Conservation (phyloP, 2,113 vertebrate species). For the Chloebia gouldiae region DNA sequence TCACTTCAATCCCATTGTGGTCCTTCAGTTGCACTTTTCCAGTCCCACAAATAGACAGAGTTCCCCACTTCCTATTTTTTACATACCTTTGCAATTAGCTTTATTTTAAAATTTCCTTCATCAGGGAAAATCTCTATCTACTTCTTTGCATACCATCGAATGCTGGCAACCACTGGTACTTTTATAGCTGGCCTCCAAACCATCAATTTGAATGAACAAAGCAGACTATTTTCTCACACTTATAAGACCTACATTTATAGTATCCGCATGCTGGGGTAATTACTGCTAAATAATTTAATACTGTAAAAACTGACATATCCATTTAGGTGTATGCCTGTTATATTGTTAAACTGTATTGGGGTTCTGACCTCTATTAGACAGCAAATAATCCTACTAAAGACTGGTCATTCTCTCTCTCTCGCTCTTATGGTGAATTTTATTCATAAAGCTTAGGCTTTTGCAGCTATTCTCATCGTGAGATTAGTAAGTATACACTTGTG, state of each 20-base stretch:
- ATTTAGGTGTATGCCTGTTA: constrained; percentile 70
- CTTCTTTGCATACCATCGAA: not conserved
- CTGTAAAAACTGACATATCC: constrained; percentile 74
- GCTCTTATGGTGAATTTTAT: constrained; percentile 47
- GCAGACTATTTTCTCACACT: constrained; percentile 67
- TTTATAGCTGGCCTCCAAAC: constrained; percentile 51
- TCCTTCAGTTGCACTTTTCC: not conserved
- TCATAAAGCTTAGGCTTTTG: constrained; percentile 46
- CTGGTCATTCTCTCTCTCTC: constrained; percentile 57
- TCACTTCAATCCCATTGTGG: not conserved
- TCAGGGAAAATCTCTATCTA: not conserved
- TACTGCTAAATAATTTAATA: constrained; percentile 78
- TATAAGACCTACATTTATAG: constrained; percentile 69
- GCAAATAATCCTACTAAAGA: constrained; percentile 73
- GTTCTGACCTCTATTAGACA: constrained; percentile 74
- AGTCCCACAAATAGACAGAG: not conserved
- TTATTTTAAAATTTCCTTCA: constrained; percentile 2
- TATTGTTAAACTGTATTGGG: constrained; percentile 74
- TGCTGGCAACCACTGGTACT: not conserved
- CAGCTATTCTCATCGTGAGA: constrained; percentile 6
- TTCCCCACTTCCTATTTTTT: not conserved
- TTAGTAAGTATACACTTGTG: constrained; percentile 60
- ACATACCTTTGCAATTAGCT: not conserved
- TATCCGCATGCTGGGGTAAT: constrained; percentile 74
- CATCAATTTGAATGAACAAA: constrained; percentile 71